These are phyloP conservation scores for Spilogale gracilis DNA, from an alignment of 2,113 vertebrate genomes.

Conservation along the genomic window DNA sequence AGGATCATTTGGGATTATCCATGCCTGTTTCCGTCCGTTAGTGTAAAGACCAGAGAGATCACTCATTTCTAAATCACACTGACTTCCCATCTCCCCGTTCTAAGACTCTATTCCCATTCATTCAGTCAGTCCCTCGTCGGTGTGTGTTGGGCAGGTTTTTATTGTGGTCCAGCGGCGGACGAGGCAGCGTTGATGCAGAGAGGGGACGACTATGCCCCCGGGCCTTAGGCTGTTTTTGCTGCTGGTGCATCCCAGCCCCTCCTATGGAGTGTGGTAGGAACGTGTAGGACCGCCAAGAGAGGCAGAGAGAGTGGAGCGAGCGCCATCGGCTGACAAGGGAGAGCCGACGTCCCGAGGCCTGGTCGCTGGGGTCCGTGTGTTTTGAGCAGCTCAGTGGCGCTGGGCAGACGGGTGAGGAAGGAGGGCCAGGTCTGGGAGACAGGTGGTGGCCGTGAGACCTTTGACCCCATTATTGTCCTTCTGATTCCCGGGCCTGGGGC, in stretches of 20 bases:
- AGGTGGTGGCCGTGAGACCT: fast-evolving
- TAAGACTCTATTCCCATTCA: background rate
- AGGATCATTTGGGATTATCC: background rate
- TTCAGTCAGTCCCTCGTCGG: background rate
- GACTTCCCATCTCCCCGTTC: background rate
- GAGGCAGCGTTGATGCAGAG: background rate
- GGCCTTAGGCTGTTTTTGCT: background rate
- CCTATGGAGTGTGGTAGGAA: fast-evolving
- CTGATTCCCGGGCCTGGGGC: fast-evolving
- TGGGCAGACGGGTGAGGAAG: fast-evolving
- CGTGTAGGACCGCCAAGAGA: too few relatives aligned
- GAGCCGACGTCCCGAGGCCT: background rate
- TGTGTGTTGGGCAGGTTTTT: background rate
- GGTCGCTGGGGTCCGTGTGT: fast-evolving
- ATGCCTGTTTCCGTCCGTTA: background rate
- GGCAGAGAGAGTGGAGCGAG: background rate
- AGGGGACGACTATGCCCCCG: fast-evolving
- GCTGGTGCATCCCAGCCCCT: background rate
- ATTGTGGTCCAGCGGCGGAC: fast-evolving
- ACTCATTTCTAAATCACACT: background rate
- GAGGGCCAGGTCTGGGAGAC: background rate
- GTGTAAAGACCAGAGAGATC: background rate
- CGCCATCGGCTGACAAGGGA: background rate
- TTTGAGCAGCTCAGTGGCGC: fast-evolving
- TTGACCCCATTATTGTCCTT: background rate